Evolutionary conservation across 2,888 invertebrate species (phyloP), one percentile per base, ranked within the genome.

Genomic region (Lottia gigantea): DNA sequence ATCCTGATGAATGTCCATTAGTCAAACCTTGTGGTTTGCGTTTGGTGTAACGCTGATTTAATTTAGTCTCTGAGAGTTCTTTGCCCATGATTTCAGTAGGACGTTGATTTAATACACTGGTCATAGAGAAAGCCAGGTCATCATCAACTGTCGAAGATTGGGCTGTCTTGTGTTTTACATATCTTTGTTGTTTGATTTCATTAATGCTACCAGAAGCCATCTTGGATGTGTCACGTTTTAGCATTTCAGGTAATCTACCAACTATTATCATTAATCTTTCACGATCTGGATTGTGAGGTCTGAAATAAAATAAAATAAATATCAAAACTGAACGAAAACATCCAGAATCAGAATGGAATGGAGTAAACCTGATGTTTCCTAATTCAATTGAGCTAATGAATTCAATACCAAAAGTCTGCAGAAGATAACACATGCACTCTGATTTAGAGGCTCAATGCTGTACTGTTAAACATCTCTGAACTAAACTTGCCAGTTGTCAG

Each of bases 221-320:
- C n/a, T 66, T 69, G 14, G 75, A 75, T 1, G 74, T 46, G 45
- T 80, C 80, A 16, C 82, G 74, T 76, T 82, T 79, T 64, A 83
- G 64, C 67, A 81, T 80, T 47, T 83, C 82, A 19, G 86, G 86
- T 25, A 85, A 76, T 26, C 79, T 82, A 14, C 82, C 81, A 7
- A 71, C 71, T 68, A 87, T 72, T 65, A 85, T 81, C 75, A 85
- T 77, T 15, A 77, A 74, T 61, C 87, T 80, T 64, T 86, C 84
- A 31, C 78, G 72, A 64, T 88, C 88, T n/a, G 87, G 83, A 72
- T 86, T 84, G 75, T 89, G 89, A 40, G 87, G 86, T 4, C 88
- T 87, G 76, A 23, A 82, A 74, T 46, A 46, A 49, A 40, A 70
- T 55, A 68, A 26, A 46, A 61, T 55, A 19, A 49, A 11, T 31